Base-by-base conservation (phyloP, 2,888 invertebrate genomes). In the Lampropteryx suffumata region DNA sequence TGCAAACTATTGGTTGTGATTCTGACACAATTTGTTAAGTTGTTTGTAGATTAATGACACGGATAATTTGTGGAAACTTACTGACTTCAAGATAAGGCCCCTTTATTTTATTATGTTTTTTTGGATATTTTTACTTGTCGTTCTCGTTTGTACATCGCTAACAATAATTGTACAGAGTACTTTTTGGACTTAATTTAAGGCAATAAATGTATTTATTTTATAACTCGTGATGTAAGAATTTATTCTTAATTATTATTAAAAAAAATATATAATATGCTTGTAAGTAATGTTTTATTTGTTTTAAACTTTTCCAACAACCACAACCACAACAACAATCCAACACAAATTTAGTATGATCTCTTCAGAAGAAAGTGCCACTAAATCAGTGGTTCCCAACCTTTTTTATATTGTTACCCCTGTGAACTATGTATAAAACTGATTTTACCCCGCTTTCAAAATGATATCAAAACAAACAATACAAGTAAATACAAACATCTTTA, bases 201-300 rank as follows among this genome's bases (percentile, higher is more conserved):
- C 88, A 87, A 89, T 90, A 90, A 90, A 90, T 89, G 90, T 90
- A 90, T 90, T 90, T 90, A 90, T 90, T 90, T 89, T 90, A 89
- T 89, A 90, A 89, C 88, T 90, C 82, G 89, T 88, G 89, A 90
- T 88, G 88, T 90, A 90, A 90, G 90, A 88, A 88, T 89, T 90
- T 88, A 89, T 89, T 88, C 89, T 86, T 90, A 90, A 89, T 88
- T 89, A 90, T 90, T 88, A 89, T 87, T n/a, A 82, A 87, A 90
- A 82, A 84, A 89, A 87, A 85, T 84, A 90, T 90, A 89, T 88
- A 83, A 88, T 89, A 90, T 89, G 90, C 90, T 90, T 90, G 89
- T 90, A 89, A 48, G 80, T 61, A 70, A 72, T 85, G 82, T 88
- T 87, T 89, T 69, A 84, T 82, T 87, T 70, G 10, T 45, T 55